These are phyloP conservation scores for Dorcus hopei DNA, from an alignment of 2,888 invertebrate species.

Conservation along the genomic window DNA sequence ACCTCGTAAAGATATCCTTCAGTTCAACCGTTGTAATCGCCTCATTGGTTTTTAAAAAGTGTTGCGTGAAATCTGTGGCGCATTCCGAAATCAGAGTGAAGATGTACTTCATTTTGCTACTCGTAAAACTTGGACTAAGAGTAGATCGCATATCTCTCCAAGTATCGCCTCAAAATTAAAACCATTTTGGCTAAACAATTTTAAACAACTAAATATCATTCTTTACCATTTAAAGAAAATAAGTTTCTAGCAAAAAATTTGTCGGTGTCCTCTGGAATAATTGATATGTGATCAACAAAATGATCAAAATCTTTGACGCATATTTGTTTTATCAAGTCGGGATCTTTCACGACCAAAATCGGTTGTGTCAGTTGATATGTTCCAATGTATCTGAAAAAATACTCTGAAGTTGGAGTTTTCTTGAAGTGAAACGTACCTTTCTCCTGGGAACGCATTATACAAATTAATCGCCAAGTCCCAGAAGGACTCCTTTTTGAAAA, in stretches of 20 bases:
- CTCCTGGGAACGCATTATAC: slow-evolving; percentile 23
- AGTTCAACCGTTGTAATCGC: slow-evolving; percentile 40
- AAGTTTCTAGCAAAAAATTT: slow-evolving; percentile 50
- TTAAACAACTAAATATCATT: not conserved
- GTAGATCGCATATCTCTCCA: slow-evolving; percentile 47
- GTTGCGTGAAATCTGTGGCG: slow-evolving; percentile 26
- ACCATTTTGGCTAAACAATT: not conserved
- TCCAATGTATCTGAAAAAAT: slow-evolving; percentile 14
- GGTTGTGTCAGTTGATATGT: slow-evolving; percentile 11
- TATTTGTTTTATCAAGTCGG: slow-evolving; percentile 41
- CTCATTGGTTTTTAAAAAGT: slow-evolving; percentile 28
- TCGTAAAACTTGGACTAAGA: slow-evolving; percentile 45
- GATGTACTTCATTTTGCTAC: slow-evolving; percentile 43
- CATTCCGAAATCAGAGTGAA: slow-evolving; percentile 34
- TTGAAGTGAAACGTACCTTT: slow-evolving; percentile 15
- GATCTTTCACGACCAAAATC: slow-evolving; percentile 23
- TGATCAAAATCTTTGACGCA: slow-evolving; percentile 54
- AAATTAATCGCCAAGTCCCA: slow-evolving; percentile 19
- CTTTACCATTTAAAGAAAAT: slow-evolving; percentile 11
- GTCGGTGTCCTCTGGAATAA: slow-evolving; percentile 40
- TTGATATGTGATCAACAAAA: slow-evolving; percentile 50
- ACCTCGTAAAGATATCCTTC: slow-evolving; percentile 51
- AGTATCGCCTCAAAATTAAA: slow-evolving; percentile 26
- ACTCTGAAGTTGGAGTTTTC: not conserved
- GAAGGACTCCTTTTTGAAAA: slow-evolving; percentile 14